Evolutionary conservation across 2,888 invertebrate genomes (phyloP), one percentile per base, ranked within the genome.

Genomic region (Macaria notata): DNA sequence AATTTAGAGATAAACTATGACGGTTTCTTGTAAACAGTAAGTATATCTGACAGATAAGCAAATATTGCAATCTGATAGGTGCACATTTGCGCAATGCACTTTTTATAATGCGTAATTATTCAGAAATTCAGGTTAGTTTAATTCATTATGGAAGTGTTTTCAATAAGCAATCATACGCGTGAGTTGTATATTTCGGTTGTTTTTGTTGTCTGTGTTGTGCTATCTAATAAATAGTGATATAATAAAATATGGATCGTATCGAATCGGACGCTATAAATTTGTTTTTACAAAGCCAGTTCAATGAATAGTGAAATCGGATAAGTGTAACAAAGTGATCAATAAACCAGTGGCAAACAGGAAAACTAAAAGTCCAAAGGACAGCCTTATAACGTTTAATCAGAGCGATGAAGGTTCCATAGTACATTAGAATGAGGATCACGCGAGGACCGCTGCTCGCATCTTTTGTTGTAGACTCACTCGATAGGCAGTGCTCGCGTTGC

Each of bases 321-420:
- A 29, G 33, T 49, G 39, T 7, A 41, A 39, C 39, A 42, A 31
- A 9, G 9, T 33, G 4, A 46, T 7, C 9, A 9, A 33, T 29
- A 46, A 49, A 54, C 30, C 29, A 7, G 31, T 48, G 41, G 30
- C 48, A 54, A 19, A 48, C 54, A 59, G 59, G 59, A 54, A 54
- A 54, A 49, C 6, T 38, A 33, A 53, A 7, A n/a, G 31, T 39
- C 43, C 38, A 53, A 46, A 41, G 43, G 9, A 42, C 43, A 59
- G 48, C 59, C 54, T 59, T 54, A 59, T 59, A 45, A 31, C 50
- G 45, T 46, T 59, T 51, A 54, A 59, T 48, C 54, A 54, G 59
- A 48, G 31, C 48, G 43, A 43, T 31, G 56, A 59, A 54, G 59
- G 54, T 54, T 51, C 44, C 44, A 19, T 19, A 31, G 36, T 49